Percentiles rank a stretch among this genome's conserved stretches.
phyloP scores from a whole-genome alignment of 2,888 invertebrate genomes.

The Deilephila elpenor region DNA sequence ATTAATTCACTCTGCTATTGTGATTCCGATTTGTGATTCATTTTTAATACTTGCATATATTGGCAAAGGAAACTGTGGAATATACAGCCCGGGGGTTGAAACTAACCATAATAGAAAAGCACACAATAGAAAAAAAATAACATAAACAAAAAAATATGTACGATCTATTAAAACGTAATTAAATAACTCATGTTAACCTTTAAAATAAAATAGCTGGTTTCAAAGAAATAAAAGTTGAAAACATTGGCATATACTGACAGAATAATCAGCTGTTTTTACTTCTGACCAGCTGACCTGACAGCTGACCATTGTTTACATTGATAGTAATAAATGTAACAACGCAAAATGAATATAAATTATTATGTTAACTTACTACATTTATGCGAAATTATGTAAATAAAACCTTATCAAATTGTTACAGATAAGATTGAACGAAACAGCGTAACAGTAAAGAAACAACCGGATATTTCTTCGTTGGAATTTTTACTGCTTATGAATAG shows the following conservation, averaged over 20 bases:
- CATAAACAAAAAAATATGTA: too few relatives aligned
- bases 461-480: background rate
- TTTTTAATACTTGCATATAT: background rate
- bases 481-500: background rate
- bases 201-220: too few relatives aligned
- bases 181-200: too few relatives aligned
- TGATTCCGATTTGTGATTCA: background rate
- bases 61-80: background rate
- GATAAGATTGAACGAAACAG: constrained; percentile 1
- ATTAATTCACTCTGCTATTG: background rate
- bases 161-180: too few relatives aligned
- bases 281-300: background rate
- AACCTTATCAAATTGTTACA: background rate
- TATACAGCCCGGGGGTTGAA: background rate
- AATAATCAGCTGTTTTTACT: background rate
- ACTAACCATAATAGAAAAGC: too few relatives aligned
- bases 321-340: background rate
- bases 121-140: too few relatives aligned
- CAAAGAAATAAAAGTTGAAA: background rate
- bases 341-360: background rate
- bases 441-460: background rate
- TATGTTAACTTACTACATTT: background rate
- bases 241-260: background rate
- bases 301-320: background rate
- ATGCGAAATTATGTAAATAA: background rate